A percentile compares a stretch with the other conserved stretches of the same genome.
Evolutionary conservation across 2,797 vertebrate species (phyloP).

Genomic region (Gymnocypris eckloni): DNA sequence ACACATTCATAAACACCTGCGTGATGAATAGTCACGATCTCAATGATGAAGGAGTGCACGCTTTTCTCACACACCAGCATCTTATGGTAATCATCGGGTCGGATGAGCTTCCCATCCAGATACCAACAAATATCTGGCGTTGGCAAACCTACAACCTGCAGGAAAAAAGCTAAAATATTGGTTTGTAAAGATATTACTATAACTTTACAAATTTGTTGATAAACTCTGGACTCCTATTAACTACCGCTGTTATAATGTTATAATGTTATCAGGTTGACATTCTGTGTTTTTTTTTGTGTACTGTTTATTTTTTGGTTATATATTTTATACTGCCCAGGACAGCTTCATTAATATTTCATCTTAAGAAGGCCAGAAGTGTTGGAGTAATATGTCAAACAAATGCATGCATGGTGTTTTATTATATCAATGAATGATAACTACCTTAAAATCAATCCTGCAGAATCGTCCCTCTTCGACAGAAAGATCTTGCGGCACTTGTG

Average conservation of each 20-base stretch:
- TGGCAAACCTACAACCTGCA: constrained; percentile 90
- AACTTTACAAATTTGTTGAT: background rate
- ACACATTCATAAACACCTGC: constrained; percentile 90
- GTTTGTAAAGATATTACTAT: background rate
- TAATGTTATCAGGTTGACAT: no score
- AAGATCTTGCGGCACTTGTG: constrained; percentile 90
- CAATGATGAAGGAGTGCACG: constrained; percentile 94
- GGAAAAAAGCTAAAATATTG: background rate
- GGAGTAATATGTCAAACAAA: background rate
- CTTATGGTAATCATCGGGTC: constrained; percentile 93
- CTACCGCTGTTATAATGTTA: no score
- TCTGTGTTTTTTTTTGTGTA: background rate
- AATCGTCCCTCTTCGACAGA: constrained; percentile 92
- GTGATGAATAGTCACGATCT: constrained; percentile 90
- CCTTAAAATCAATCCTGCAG: constrained; percentile 96
- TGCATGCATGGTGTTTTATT: background rate
- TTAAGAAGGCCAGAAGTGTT: background rate
- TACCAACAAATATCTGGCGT: constrained; percentile 93
- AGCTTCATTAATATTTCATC: background rate
- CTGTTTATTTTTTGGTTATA: no score
- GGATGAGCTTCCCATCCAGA: constrained; percentile 90
- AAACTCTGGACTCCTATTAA: background rate
- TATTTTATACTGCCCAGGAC: background rate
- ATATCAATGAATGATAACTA: background rate
- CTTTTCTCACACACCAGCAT: constrained; percentile 97